These are phyloP conservation scores for Muricea muricata DNA, from an alignment of 92 coral and sea anemone genomes.

Conservation along the genomic window DNA sequence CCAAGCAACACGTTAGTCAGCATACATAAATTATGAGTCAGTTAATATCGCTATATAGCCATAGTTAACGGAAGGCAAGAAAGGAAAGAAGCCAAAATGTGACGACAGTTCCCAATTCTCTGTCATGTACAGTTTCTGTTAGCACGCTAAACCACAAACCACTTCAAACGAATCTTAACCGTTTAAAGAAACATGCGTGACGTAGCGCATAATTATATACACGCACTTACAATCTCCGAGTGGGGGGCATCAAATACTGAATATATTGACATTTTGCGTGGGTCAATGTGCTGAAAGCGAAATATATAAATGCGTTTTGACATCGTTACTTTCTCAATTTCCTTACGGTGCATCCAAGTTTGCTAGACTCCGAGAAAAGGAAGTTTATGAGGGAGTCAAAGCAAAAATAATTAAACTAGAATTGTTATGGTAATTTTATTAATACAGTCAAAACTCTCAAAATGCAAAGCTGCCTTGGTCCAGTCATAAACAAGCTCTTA, in stretches of 20 bases:
- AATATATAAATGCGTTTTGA: background rate
- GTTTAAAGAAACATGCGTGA: background rate
- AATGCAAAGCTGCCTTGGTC: constrained; percentile 12
- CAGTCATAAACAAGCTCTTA: constrained; percentile 13
- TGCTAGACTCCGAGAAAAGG: background rate
- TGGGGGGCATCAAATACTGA: background rate
- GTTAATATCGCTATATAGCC: no score
- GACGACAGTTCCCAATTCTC: no score
- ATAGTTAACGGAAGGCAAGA: no score
- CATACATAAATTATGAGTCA: no score
- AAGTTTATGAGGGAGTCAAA: background rate
- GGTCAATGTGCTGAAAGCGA: background rate
- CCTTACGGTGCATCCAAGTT: background rate
- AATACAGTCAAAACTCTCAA: background rate
- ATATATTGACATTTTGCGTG: background rate
- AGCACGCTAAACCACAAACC: no score
- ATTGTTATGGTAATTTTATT: constrained; percentile 35
- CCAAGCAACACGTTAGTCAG: no score
- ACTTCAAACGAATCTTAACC: background rate
- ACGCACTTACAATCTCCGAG: no score
- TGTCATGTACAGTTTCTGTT: no score
- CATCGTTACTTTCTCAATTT: background rate
- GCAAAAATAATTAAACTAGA: no score
- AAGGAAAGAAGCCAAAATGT: no score
- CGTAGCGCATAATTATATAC: background rate